These are phyloP conservation scores for Scatophagus argus DNA, from an alignment of 2,113 vertebrate species.

Conservation along the genomic window DNA sequence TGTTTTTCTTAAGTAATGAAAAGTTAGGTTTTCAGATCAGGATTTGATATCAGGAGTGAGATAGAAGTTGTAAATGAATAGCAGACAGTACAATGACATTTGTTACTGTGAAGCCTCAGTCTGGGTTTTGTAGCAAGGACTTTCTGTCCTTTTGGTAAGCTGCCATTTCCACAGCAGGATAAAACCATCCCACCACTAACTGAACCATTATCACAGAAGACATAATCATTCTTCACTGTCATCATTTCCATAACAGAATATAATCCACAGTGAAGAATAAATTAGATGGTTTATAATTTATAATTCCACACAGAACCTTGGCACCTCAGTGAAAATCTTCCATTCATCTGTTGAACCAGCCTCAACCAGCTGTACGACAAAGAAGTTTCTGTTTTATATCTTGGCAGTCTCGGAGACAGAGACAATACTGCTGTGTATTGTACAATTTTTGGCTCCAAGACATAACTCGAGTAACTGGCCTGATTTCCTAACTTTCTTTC, in stretches of 20 bases:
- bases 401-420: neutral
- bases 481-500: neutral
- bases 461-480: neutral
- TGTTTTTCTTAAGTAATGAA: neutral
- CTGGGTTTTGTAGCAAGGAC: neutral
- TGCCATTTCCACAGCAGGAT: neutral
- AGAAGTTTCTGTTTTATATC: neutral
- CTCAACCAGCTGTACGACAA: neutral
- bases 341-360: neutral
- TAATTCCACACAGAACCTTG: neutral
- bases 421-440: neutral
- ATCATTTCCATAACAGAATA: conserved; percentile 22
- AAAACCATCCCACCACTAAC: conserved; percentile 5
- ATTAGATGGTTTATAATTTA: conserved; percentile 13
- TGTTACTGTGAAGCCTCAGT: neutral
- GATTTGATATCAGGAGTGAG: too few species aligned
- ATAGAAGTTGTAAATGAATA: neutral
- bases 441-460: neutral
- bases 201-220: conserved; percentile 5
- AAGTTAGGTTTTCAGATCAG: neutral
- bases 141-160: conserved; percentile 8
- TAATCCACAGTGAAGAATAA: conserved; percentile 27
- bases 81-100: neutral
- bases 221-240: conserved; percentile 18
- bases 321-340: neutral